phyloP scores from a whole-genome alignment of 92 coral and sea anemone species.

The Palythoa heliodiscus region DNA sequence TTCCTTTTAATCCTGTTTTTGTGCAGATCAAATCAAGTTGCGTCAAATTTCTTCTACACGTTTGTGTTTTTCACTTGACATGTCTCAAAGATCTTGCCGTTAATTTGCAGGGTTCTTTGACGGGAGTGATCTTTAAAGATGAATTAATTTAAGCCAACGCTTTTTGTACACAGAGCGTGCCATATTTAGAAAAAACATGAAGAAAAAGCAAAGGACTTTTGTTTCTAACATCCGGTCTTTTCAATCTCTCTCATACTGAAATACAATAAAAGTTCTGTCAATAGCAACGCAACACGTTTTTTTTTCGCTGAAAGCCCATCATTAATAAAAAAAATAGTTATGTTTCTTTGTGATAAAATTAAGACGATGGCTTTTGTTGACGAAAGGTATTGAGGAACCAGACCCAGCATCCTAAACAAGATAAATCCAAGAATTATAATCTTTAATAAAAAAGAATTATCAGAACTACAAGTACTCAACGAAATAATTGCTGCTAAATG shows the following conservation, averaged over 20 bases:
- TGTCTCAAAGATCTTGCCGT: background rate
- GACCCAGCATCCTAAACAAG: background rate
- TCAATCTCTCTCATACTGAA: background rate
- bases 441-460: background rate
- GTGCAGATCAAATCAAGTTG: too few species aligned
- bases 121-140: background rate
- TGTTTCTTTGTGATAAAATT: background rate
- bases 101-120: background rate
- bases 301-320: background rate
- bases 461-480: background rate
- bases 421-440: too few species aligned
- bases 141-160: background rate
- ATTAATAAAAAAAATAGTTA: background rate
- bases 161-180: background rate
- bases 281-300: background rate
- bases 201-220: background rate
- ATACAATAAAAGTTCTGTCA: background rate
- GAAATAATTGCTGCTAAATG: background rate
- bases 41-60: too few species aligned
- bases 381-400: background rate
- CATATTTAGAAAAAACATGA: background rate
- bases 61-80: background rate
- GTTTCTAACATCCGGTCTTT: background rate
- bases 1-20: background rate
- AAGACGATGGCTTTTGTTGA: background rate